Percentiles rank a stretch among this genome's conserved stretches.
phyloP scores from a whole-genome alignment of 2,888 invertebrate species.

The Trachelus stipa region DNA sequence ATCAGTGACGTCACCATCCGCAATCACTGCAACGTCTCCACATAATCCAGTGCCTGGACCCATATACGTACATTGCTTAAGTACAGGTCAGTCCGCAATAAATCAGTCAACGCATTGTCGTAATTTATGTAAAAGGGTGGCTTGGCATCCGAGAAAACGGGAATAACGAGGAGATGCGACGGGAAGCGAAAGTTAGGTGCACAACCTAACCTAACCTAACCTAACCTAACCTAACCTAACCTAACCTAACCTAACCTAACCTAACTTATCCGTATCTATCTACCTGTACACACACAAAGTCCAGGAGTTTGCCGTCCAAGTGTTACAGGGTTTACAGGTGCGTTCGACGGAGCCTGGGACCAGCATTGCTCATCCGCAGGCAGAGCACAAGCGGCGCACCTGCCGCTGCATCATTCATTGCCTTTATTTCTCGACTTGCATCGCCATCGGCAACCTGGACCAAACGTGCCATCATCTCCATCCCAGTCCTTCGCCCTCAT shows the following conservation, averaged over 20 bases:
- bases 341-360: conserved; percentile 47
- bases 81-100: neutral
- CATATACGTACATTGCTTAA: neutral
- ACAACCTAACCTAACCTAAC: neutral
- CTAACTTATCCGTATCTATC: neutral
- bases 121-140: conserved; percentile 6
- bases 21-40: neutral
- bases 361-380: conserved; percentile 52
- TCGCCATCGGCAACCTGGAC: conserved; percentile 30
- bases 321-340: conserved; percentile 39
- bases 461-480: conserved; percentile 31
- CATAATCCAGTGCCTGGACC: neutral
- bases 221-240: neutral
- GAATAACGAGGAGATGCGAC: conserved; percentile 10
- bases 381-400: conserved; percentile 44
- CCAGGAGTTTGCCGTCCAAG: conserved; percentile 14
- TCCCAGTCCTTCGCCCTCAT: conserved; percentile 26
- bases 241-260: neutral
- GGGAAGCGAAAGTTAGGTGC: conserved; percentile 4
- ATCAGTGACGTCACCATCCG: neutral
- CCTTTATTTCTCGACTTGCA: conserved; percentile 37
- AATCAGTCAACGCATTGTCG: neutral
- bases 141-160: neutral
- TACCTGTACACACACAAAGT: neutral
- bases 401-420: conserved; percentile 57